Base-by-base conservation (phyloP, 2,888 invertebrate species). In the Sthenelais limicola region DNA sequence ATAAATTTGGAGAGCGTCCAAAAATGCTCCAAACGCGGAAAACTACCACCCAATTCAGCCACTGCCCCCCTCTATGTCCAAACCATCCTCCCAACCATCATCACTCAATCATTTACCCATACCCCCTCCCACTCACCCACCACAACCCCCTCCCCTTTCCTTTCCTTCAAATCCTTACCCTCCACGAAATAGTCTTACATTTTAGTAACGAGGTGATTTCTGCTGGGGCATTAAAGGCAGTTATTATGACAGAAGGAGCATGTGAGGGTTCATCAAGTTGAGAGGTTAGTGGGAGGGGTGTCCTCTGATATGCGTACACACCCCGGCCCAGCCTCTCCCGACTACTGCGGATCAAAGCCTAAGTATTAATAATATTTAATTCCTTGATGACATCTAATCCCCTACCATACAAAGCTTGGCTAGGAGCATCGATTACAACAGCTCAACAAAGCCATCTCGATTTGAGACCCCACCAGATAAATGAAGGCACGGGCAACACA, bases 331-430 rank as follows among this genome's bases (percentile, higher is more conserved):
- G 28, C 5, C 49, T 24, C 49, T 21, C 15, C 52, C 15, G 15
- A n/a, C 52, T 5, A 3, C 52, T 52, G 52, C 28, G 52, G 52
- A 52, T 52, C 52, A 52, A 52, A 52, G 52, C 52, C 21, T 24
- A 48, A 52, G 52, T 52, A 52, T 52, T 52, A 52, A 52, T 52
- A 52, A 52, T 52, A 52, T 52, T 52, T 52, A 52, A 52, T 52
- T 52, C 52, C 52, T 52, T 52, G 52, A 52, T 52, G 52, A 52
- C 52, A 52, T 52, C 52, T 52, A 52, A 52, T 52, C 52, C 52
- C 3, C 3, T 30, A 26, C 30, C 12, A 26, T 52, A 52, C 52
- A 52, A 52, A 52, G 52, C 24, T 24, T 15, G 24, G 52, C 30
- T 28, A 26, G 28, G 28, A 24, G 26, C 52, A 52, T 52, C 52